Conservation (phyloP, 64 coral and sea anemone species). For the Platygyra sinensis region DNA sequence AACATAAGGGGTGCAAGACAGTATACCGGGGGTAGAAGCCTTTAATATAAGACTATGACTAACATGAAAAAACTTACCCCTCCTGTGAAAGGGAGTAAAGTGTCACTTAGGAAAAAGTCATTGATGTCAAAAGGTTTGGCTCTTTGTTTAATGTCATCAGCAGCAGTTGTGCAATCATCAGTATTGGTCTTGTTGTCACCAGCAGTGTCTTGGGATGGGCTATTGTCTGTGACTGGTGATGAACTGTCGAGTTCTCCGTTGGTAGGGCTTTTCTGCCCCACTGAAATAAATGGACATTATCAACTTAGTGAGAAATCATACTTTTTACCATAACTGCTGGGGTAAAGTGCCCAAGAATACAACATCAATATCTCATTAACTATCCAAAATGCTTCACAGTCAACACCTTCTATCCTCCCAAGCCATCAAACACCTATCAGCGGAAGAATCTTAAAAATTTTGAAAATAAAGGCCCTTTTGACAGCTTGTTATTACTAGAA, state of each 20-base stretch:
- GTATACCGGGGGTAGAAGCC: no score
- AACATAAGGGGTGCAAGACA: no score
- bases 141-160: constrained; percentile 20
- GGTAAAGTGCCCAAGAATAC: no score
- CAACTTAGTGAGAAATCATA: neutral
- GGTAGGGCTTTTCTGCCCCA: constrained; percentile 22
- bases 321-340: no score
- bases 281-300: neutral
- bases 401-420: no score
- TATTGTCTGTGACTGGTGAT: neutral
- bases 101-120: constrained; percentile 91
- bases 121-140: constrained; percentile 91
- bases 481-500: no score
- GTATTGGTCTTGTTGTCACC: neutral
- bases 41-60: no score
- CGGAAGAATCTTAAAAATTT: no score
- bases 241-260: constrained; percentile 15
- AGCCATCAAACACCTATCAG: no score
- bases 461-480: no score
- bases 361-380: no score
- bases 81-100: constrained; percentile 72
- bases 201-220: neutral
- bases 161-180: neutral
- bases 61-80: constrained; percentile 59
- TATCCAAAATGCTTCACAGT: no score